These are phyloP conservation scores for Vollenhovia emeryi DNA, from an alignment of 1,140 invertebrate species.

Conservation along the genomic window DNA sequence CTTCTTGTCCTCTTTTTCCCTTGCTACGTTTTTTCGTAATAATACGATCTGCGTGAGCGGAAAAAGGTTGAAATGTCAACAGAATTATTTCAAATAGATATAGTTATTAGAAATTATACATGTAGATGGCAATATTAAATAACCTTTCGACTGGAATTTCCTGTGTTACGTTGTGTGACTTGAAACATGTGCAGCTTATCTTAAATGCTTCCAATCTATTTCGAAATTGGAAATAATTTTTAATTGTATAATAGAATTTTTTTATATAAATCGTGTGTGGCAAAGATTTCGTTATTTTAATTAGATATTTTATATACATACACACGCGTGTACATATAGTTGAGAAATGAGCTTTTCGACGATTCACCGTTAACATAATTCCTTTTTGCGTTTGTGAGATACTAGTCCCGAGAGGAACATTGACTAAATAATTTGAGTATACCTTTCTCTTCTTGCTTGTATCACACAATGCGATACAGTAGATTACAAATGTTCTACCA, in stretches of 20 bases:
- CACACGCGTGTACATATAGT: neutral
- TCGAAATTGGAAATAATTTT: neutral
- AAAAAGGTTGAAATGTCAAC: neutral
- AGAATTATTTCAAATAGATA: neutral
- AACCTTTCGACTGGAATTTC: neutral
- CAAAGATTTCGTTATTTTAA: neutral
- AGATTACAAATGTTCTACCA: neutral
- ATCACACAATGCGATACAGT: neutral
- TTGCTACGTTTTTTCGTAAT: neutral
- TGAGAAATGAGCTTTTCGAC: neutral
- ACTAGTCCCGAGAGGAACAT: neutral
- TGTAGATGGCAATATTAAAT: neutral
- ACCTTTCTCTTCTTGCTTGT: neutral
- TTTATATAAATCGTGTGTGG: neutral
- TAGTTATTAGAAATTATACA: neutral
- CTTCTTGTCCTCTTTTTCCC: neutral
- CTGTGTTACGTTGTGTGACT: neutral
- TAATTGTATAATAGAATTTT: neutral
- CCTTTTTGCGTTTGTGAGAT: neutral
- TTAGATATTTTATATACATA: neutral
- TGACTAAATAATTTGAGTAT: slow-evolving; percentile 8
- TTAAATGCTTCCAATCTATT: neutral
- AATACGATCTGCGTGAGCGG: no score
- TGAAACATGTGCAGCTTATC: neutral
- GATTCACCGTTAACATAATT: neutral